Evolutionary conservation across 2,888 invertebrate genomes (phyloP), one percentile per base, ranked within the genome.

Genomic region (Chrysolina americana): DNA sequence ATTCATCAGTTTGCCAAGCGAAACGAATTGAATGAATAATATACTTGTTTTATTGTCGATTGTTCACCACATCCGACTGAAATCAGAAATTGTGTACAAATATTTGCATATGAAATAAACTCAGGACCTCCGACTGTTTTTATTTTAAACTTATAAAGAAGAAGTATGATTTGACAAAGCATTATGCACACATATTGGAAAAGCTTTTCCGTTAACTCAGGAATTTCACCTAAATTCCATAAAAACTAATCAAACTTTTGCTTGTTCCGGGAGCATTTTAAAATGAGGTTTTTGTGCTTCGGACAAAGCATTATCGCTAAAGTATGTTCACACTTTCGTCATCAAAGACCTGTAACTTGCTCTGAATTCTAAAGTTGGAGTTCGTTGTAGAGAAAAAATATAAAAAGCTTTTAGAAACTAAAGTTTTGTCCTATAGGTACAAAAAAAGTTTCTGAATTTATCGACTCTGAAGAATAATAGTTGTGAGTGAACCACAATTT

Each of bases 211-310:
- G 53, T 19, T 15, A 21, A 53, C 21, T 53, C 53, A 5, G 17
- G 11, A 53, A 53, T 13, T 53, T 19, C 10, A 53, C 53, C 19
- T 5, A 21, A 53, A 53, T 19, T 21, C 53, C 8, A 28, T 36
- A 36, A 59, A 59, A 59, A 59, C 59, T 59, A 59, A 59, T 59
- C 28, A 59, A 59, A 59, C 59, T 59, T 23, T 10, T 28, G n/a
- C 28, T 59, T 53, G 19, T 53, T 36, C 59, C 36, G 59, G 28
- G 13, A 59, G 28, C 59, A 59, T 28, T 36, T 36, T 28, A 59
- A 23, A 59, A 59, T 36, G 28, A 28, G 59, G 23, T 59, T 23
- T 59, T 28, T 59, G 59, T 59, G 15, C 36, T 59, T n/a, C 23
- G 59, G 36, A 23, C 23, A 59, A 59, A 28, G 59, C 59, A 23